These are phyloP conservation scores for Drosophila limbata DNA, from an alignment of 2,888 invertebrate genomes.

Conservation along the genomic window DNA sequence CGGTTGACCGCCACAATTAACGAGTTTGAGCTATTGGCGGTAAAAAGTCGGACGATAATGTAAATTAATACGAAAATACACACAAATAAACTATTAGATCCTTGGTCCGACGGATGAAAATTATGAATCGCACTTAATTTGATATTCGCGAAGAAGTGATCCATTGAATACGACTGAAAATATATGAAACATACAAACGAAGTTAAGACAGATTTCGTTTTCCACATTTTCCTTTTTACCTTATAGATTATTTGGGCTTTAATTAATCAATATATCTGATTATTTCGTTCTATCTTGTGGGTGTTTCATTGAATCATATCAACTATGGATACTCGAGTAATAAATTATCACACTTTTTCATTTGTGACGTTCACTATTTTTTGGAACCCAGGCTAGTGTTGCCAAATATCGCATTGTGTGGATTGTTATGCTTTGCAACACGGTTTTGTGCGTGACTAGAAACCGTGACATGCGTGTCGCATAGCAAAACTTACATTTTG, in stretches of 20 bases:
- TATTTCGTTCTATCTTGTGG: neutral
- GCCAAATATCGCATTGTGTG: neutral
- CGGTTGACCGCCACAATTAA: neutral
- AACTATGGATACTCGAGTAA: neutral
- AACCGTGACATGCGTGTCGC: conserved; percentile 74
- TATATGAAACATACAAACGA: neutral
- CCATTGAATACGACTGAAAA: neutral
- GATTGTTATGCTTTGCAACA: conserved; percentile 58
- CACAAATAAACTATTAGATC: neutral
- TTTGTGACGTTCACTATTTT: conserved; percentile 25
- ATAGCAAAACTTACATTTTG: conserved; percentile 51
- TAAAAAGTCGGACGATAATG: neutral
- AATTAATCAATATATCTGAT: neutral
- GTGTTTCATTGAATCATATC: neutral
- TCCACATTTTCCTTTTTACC: neutral
- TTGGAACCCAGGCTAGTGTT: conserved; percentile 30
- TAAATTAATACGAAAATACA: neutral
- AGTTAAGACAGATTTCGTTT: neutral
- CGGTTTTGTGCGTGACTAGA: conserved; percentile 74
- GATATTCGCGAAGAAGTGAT: neutral
- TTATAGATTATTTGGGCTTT: neutral
- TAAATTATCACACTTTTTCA: neutral
- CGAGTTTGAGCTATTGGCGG: neutral
- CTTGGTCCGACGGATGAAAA: neutral
- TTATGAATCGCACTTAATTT: neutral